Percentiles rank a stretch among this genome's conserved stretches.
Conservation (phyloP, 2,888 invertebrate species). For the Clivina fossor region DNA sequence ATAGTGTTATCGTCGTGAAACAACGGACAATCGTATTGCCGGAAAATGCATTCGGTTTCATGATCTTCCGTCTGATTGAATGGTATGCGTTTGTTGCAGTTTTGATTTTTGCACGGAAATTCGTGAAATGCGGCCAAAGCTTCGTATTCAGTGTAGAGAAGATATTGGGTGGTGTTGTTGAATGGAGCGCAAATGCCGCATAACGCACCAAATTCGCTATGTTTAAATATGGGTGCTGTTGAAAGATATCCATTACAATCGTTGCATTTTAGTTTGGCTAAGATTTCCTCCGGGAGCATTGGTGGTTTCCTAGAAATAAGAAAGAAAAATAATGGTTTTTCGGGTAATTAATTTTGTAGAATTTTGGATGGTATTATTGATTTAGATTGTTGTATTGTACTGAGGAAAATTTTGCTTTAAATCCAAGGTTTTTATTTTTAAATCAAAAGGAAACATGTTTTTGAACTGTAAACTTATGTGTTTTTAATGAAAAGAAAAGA, state of each 20-base stretch:
- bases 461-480: no score
- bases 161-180: conserved; percentile 8
- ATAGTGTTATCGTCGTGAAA: background rate
- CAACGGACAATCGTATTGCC: conserved; percentile 23
- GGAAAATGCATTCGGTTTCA: conserved; percentile 21
- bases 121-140: conserved; percentile 19
- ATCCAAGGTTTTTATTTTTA: no score
- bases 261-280: conserved; percentile 27
- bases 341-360: no score
- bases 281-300: conserved; percentile 23
- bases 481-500: no score
- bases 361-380: no score
- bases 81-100: conserved; percentile 13
- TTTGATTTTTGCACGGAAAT: conserved; percentile 24
- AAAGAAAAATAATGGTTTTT: background rate
- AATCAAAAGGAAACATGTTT: no score
- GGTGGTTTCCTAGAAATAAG: conserved; percentile 20
- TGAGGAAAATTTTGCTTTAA: no score
- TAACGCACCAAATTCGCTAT: conserved; percentile 19
- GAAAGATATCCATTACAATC: conserved; percentile 24
- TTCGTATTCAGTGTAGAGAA: conserved; percentile 26
- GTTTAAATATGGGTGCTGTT: conserved; percentile 24
- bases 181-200: conserved; percentile 22
- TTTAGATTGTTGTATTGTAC: no score
- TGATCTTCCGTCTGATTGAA: conserved; percentile 18